phyloP scores from a whole-genome alignment of 2,888 invertebrate species.

The Drosophila robusta region DNA sequence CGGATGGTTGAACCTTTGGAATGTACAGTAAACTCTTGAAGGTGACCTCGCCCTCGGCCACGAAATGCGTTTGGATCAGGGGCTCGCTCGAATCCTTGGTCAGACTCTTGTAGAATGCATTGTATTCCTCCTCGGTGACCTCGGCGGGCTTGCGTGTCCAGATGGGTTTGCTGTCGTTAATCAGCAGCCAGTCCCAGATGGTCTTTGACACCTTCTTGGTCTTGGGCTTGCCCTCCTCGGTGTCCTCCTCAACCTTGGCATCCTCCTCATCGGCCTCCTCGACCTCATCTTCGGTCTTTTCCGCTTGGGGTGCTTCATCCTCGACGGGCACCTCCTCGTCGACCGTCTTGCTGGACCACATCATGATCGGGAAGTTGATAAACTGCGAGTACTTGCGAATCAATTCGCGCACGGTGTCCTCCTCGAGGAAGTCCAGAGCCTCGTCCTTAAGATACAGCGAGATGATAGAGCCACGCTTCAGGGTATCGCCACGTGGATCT shows the following conservation, averaged over 20 bases:
- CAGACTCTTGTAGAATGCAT: conserved; percentile 97
- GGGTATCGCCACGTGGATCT: conserved; percentile 97
- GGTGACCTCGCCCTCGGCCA: conserved; percentile 99
- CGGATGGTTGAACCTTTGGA: conserved; percentile 95
- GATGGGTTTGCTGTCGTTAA: conserved; percentile 99
- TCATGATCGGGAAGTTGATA: conserved; percentile 99
- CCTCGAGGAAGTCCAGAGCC: conserved; percentile 97
- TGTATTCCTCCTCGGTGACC: conserved; percentile 95
- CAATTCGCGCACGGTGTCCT: conserved; percentile 94
- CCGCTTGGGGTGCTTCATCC: conserved; percentile 86
- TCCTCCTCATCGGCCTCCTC: conserved; percentile 84
- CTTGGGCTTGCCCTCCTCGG: conserved; percentile 89
- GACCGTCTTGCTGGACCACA: conserved; percentile 93
- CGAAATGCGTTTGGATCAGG: conserved; percentile 94
- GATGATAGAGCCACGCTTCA: conserved; percentile 95
- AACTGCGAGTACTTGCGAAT: conserved; percentile 99
- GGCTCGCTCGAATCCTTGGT: conserved; percentile 95
- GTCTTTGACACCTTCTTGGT: conserved; percentile 97
- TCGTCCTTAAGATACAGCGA: conserved; percentile 97
- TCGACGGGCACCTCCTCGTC: conserved; percentile 90
- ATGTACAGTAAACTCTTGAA: conserved; percentile 98
- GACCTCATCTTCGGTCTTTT: conserved; percentile 86
- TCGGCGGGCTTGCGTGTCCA: conserved; percentile 97
- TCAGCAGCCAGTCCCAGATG: conserved; percentile 98
- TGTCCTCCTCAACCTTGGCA: conserved; percentile 89